phyloP scores from a whole-genome alignment of 2,113 vertebrate genomes.

The Brachyistius frenatus region DNA sequence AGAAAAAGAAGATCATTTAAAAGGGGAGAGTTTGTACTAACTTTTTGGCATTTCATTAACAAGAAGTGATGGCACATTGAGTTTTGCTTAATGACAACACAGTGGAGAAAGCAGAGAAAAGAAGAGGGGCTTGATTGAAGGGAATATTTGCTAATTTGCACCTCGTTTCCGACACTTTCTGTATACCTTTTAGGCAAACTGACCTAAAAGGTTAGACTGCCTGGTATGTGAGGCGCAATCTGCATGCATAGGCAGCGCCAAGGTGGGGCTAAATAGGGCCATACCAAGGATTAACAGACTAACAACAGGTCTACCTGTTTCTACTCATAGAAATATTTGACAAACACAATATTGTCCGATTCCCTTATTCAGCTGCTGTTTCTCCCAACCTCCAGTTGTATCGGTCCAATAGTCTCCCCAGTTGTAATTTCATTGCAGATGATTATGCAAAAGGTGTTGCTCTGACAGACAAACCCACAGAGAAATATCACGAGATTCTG shows the following conservation, averaged over 20 bases:
- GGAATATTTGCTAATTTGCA: not conserved
- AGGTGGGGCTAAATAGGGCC: not conserved
- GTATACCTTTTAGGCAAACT: not conserved
- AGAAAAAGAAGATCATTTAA: not conserved
- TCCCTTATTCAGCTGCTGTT: not conserved
- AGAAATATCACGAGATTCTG: not conserved
- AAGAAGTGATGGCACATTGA: not conserved
- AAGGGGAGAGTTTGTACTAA: not conserved
- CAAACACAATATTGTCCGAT: not conserved
- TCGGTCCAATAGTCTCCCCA: not conserved
- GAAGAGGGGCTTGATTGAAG: not conserved
- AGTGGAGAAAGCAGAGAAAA: not conserved
- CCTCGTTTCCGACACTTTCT: not conserved
- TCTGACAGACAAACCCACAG: not conserved
- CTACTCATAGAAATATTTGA: not conserved
- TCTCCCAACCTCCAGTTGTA: not conserved
- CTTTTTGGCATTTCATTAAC: not conserved
- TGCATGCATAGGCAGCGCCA: conserved; percentile 2
- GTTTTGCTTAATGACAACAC: not conserved
- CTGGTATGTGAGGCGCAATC: conserved; percentile 13
- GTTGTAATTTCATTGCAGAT: not conserved
- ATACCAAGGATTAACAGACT: not conserved
- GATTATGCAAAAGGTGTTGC: too few species aligned
- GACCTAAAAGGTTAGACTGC: not conserved
- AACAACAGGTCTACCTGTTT: not conserved